Percentiles rank a stretch among this genome's conserved stretches.
phyloP scores from a whole-genome alignment of 2,888 invertebrate genomes.

The Carabus problematicus region DNA sequence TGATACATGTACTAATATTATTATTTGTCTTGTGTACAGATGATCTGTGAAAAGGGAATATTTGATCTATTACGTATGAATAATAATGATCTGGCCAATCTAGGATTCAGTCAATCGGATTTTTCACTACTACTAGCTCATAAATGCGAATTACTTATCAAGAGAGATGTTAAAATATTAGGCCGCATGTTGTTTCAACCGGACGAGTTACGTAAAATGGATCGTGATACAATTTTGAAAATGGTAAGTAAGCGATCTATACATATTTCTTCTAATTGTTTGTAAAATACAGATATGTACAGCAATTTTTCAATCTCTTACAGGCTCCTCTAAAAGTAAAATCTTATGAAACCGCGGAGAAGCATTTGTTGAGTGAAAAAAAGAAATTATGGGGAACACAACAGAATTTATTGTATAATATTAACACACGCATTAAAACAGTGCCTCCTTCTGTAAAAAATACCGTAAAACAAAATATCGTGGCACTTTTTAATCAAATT shows the following conservation, averaged over 20 bases:
- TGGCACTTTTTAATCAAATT: too few relatives aligned
- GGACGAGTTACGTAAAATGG: slow-evolving; percentile 6
- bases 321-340: neutral
- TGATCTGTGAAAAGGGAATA: slow-evolving; percentile 42
- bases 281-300: neutral
- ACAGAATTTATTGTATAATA: too few relatives aligned
- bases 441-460: too few relatives aligned
- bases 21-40: slow-evolving; percentile 26
- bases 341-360: neutral
- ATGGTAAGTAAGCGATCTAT: slow-evolving; percentile 33
- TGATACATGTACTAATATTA: neutral
- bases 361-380: slow-evolving; percentile 1
- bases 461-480: too few relatives aligned
- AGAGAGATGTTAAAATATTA: slow-evolving; percentile 27
- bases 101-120: slow-evolving; percentile 30
- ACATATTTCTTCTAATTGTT: neutral
- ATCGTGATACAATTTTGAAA: slow-evolving; percentile 3
- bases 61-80: slow-evolving; percentile 37
- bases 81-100: slow-evolving; percentile 19
- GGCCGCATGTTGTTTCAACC: slow-evolving; percentile 24
- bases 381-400: too few relatives aligned
- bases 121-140: slow-evolving; percentile 9
- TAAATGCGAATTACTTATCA: slow-evolving; percentile 23
- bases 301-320: neutral
- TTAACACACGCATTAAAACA: too few relatives aligned